These are phyloP conservation scores for Barbus barbus DNA, from an alignment of 2,113 vertebrate genomes.

Conservation along the genomic window DNA sequence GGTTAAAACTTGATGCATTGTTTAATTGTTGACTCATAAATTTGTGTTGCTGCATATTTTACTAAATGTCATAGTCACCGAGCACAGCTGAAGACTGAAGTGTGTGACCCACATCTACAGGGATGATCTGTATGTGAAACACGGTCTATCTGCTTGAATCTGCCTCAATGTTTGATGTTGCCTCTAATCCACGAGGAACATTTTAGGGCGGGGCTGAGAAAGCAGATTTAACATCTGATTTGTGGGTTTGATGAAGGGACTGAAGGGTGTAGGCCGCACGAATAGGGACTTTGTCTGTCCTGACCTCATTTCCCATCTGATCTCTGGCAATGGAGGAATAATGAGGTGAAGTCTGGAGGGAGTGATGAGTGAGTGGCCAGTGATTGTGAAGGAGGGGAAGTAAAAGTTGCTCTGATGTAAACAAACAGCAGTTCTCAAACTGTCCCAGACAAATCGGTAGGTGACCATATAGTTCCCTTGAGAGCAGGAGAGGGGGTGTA, in stretches of 20 bases:
- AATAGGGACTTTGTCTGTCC: background rate
- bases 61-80: background rate
- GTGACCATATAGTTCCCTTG: slow-evolving; percentile 27
- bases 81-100: background rate
- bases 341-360: background rate
- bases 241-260: slow-evolving; percentile 14
- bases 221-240: slow-evolving; percentile 7
- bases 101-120: slow-evolving; percentile 1
- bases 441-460: background rate
- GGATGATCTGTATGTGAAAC: slow-evolving; percentile 9
- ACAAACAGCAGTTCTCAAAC: background rate
- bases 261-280: slow-evolving; percentile 10
- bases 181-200: background rate
- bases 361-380: background rate
- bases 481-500: background rate
- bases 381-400: background rate
- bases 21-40: background rate
- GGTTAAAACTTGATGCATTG: background rate
- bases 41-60: background rate
- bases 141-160: background rate
- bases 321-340: background rate
- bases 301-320: slow-evolving; percentile 9
- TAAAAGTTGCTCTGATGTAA: background rate
- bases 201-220: slow-evolving; percentile 12
- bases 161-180: background rate